These are phyloP conservation scores for Phaethornis superciliosus DNA, from an alignment of 2,113 vertebrate species.

Conservation along the genomic window DNA sequence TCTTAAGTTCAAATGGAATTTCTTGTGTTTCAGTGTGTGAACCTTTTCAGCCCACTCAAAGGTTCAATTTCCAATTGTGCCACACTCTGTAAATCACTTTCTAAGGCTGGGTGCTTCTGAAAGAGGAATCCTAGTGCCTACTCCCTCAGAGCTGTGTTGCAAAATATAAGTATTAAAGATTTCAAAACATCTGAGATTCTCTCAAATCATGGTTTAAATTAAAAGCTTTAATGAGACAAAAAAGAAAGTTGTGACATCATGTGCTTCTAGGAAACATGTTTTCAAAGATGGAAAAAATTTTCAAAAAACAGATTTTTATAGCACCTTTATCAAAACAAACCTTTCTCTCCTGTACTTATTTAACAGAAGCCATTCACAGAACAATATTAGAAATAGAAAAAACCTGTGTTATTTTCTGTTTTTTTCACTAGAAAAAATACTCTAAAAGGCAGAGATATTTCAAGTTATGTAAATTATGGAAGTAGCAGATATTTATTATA, in stretches of 20 bases:
- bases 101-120: not conserved
- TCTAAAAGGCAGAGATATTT: not conserved
- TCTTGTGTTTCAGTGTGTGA: not conserved
- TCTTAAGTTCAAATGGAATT: not conserved
- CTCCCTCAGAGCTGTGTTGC: not conserved
- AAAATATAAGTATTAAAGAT: not conserved
- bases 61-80: not conserved
- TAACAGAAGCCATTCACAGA: not conserved
- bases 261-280: not conserved
- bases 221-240: not conserved
- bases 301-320: not conserved
- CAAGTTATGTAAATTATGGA: not conserved
- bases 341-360: not conserved
- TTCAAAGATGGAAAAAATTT: not conserved
- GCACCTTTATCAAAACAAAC: not conserved
- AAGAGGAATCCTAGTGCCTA: not conserved
- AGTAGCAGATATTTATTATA: not conserved
- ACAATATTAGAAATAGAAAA: not conserved
- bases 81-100: not conserved
- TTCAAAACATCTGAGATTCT: not conserved
- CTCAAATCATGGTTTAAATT: not conserved
- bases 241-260: not conserved
- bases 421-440: not conserved
- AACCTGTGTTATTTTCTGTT: fast-evolving
- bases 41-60: no score